Base-by-base conservation (phyloP, 2,113 vertebrate genomes). In the Tyrannus savana region DNA sequence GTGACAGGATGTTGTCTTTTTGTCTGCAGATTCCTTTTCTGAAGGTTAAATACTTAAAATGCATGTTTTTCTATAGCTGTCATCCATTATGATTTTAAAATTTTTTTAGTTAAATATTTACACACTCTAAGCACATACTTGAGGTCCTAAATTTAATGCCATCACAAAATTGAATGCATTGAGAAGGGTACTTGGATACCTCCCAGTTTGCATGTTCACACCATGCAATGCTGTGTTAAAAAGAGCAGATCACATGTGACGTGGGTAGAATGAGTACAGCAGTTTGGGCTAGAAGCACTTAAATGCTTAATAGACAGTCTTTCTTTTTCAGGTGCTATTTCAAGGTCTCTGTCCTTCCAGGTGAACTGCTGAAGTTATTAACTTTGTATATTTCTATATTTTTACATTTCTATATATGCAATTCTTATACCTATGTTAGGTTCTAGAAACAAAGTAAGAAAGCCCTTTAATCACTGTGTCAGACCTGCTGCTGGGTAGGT, bases 221-320 rank as follows among this genome's bases (percentile, higher is more conserved):
- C 76, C 33, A 15, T 14, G 19, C 30, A 77, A 30, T 42, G 11
- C 50, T 49, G 59, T 56, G 39, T 71, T 89, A 66, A 78, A 77
- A 74, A 84, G 84, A 41, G 49, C 35, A 71, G 72, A 59, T 23
- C 33, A 35, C 4, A 1, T 21, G 42, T 80, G 68, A 74, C 0
- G 3, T 30, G 76, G 11, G 24, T 41, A 74, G 73, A 89, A 89
- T 75, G 33, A 80, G 14, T 55, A 35, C 3, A 84, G 25, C 19
- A 7, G 46, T 62, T 89, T 59, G 55, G 69, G 33, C 27, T 56
- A 64, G 30, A 89, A 22, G 11, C 37, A 52, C 30, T 71, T 58
- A 46, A 86, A 76, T 12, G 0, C 0, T 73, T 66, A 69, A 56
- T 41, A 50, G 2, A 4, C 2, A 12, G 2, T 39, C 44, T 27